Evolutionary conservation across 2,113 vertebrate genomes (phyloP), one percentile per base, ranked within the genome.

Genomic region (Mus pahari): DNA sequence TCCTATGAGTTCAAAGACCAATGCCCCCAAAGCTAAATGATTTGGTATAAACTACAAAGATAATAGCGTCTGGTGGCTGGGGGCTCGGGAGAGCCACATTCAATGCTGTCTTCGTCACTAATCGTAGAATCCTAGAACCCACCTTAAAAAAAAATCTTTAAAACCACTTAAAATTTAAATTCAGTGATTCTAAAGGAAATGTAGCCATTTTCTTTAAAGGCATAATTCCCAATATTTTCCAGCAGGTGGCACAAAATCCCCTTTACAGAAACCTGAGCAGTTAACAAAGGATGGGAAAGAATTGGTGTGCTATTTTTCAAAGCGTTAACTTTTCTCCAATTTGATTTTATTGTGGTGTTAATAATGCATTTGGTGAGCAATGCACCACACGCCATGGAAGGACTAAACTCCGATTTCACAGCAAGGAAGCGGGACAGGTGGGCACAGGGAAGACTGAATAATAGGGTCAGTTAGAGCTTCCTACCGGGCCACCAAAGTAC

Each of bases 211-310:
- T 96, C 93, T 62, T 7, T 73, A 73, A 92, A 87, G 81, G 95
- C 93, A 90, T 48, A 77, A 77, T 89, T 89, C 86, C 94, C 82
- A 86, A 19, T 73, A 53, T 0, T 64, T 83, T 93, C 98, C 98
- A 98, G 98, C 95, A 97, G 98, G 93, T 98, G 98, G 98, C 98
- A 98, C 0, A 0, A 73, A 86, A 53, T 96, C 73, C 77, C 97
- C 96, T 97, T 96, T 92, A 79, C 81, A 94, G 88, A 98, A 97
- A 97, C 60, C 84, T 7, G 24, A 89, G 36, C 39, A 19, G 22
- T 3, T 71, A 89, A 89, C 95, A 97, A 96, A 95, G 94, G 64
- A 55, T 26, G 14, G 60, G 6, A 45, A 95, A 81, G 48, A 94
- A 81, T 17, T 26, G 33, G 66, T 20, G 7, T 0, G 0, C 9